phyloP scores from a whole-genome alignment of 2,888 invertebrate species.

The Lepidochitona cinerea region DNA sequence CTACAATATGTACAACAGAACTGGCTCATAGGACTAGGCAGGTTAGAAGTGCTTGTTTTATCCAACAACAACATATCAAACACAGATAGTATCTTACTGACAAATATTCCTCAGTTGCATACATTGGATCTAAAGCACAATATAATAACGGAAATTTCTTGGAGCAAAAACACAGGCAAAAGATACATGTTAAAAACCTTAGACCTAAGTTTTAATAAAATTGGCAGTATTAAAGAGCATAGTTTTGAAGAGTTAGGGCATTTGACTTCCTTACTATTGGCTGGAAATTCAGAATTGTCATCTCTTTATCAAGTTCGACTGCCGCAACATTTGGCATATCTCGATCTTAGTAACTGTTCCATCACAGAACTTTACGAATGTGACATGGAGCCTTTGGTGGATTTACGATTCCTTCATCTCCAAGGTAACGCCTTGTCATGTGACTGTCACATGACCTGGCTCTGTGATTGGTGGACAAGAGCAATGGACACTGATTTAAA shows the following conservation, averaged over 20 bases:
- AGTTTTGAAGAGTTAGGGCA: conserved; percentile 30
- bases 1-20: conserved; percentile 25
- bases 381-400: conserved; percentile 20
- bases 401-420: conserved; percentile 30
- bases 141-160: background rate
- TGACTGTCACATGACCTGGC: conserved; percentile 25
- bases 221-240: conserved; percentile 15
- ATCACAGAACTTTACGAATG: conserved; percentile 30
- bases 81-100: conserved; percentile 4
- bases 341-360: conserved; percentile 47
- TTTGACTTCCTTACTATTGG: conserved; percentile 34
- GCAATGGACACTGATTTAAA: background rate
- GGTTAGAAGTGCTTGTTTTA: conserved; percentile 34
- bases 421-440: conserved; percentile 31
- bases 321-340: conserved; percentile 35
- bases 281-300: background rate
- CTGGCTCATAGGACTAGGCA: conserved; percentile 27
- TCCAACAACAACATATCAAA: conserved; percentile 38
- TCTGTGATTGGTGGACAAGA: conserved; percentile 1
- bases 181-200: background rate
- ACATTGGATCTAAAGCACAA: background rate
- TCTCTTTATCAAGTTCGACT: conserved; percentile 32
- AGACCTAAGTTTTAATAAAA: background rate
- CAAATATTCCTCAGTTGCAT: background rate
- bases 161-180: background rate